These are phyloP conservation scores for Rhizoglyphus robini DNA, from an alignment of 1,140 invertebrate genomes.

Conservation along the genomic window DNA sequence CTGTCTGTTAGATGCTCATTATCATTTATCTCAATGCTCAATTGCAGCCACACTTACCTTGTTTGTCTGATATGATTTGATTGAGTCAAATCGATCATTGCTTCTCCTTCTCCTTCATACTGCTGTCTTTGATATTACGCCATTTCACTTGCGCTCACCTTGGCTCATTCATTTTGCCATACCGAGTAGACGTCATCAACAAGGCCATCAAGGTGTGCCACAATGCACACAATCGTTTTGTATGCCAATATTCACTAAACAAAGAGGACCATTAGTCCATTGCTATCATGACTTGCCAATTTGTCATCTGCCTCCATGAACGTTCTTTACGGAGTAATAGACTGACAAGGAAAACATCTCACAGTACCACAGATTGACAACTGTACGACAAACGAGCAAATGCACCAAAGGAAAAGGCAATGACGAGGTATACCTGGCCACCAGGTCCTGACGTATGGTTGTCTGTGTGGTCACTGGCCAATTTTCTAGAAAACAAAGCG, in stretches of 20 bases:
- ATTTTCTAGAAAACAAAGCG: too few relatives aligned
- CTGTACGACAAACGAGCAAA: not conserved
- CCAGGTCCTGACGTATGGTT: too few relatives aligned
- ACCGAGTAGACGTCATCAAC: not conserved
- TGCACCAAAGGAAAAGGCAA: not conserved
- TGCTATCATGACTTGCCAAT: slow-evolving; percentile 2
- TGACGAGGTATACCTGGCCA: not conserved
- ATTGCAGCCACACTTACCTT: slow-evolving; percentile 3
- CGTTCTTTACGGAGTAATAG: not conserved
- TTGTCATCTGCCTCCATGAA: not conserved
- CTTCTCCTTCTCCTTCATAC: not conserved
- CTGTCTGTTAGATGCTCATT: too few relatives aligned
- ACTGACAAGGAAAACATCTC: too few relatives aligned
- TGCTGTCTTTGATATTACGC: not conserved
- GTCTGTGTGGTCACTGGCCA: too few relatives aligned
- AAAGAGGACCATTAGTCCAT: too few relatives aligned
- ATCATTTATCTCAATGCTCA: not conserved
- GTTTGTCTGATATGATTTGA: too few relatives aligned
- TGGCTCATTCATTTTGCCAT: too few relatives aligned
- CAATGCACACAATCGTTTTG: too few relatives aligned
- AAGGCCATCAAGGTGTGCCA: not conserved
- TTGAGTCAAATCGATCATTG: not conserved
- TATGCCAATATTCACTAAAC: too few relatives aligned
- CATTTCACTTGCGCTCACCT: not conserved
- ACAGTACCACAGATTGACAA: not conserved